phyloP scores from a whole-genome alignment of 2,797 vertebrate species.

The Stomatorhinus walkeri region DNA sequence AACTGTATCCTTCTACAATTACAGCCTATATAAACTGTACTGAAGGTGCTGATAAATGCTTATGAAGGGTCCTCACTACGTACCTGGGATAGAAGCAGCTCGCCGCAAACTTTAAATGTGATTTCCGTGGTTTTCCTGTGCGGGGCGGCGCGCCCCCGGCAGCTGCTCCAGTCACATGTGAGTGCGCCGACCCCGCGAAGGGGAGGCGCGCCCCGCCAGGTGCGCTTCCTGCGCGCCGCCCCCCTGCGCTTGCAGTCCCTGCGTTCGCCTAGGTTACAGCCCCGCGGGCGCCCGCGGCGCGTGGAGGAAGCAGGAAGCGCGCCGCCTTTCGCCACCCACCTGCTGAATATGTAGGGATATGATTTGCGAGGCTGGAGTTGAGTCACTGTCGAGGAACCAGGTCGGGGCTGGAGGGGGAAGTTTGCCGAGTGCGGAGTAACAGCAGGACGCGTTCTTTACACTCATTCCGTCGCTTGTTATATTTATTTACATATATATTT shows the following conservation, averaged over 20 bases:
- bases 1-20: not conserved
- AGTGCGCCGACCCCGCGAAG: not conserved
- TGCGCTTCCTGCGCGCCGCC: not conserved
- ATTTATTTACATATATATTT: not conserved
- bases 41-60: not conserved
- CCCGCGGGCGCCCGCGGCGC: slow-evolving; percentile 28
- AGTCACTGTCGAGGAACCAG: slow-evolving; percentile 39
- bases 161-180: not conserved
- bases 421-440: not conserved
- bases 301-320: not conserved
- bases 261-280: not conserved
- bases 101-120: not conserved
- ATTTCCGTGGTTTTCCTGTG: not conserved
- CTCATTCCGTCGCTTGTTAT: not conserved
- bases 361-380: slow-evolving; percentile 15
- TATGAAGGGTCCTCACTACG: not conserved
- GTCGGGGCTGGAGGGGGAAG: slow-evolving; percentile 35
- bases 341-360: slow-evolving; percentile 44
- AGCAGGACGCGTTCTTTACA: not conserved
- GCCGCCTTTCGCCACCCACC: slow-evolving; percentile 40
- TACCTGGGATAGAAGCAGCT: not conserved
- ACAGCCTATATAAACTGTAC: not conserved
- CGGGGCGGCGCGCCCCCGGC: not conserved
- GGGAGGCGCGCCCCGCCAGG: not conserved
- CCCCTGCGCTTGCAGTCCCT: not conserved